Percentiles rank a stretch among this genome's conserved stretches.
These are phyloP conservation scores for Ceratotherium simum DNA, from an alignment of 2,113 vertebrate species.

Conservation along the genomic window DNA sequence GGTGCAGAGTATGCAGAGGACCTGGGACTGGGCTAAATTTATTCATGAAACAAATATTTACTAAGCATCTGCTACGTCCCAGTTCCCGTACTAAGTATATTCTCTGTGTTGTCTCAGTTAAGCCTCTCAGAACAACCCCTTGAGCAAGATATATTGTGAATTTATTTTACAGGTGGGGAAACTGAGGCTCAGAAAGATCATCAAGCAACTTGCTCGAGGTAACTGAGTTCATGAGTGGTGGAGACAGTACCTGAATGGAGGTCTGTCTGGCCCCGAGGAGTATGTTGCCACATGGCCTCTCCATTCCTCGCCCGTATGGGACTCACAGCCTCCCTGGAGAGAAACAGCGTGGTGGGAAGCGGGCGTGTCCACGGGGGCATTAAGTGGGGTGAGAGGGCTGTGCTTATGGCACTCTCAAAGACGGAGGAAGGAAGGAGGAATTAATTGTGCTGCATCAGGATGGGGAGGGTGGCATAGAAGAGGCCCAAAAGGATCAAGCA, in stretches of 20 bases:
- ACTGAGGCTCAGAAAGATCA: neutral
- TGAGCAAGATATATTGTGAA: rapidly evolving
- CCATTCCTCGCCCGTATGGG: rapidly evolving
- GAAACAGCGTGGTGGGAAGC: too few relatives aligned
- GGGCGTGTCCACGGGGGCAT: rapidly evolving
- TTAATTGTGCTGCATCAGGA: rapidly evolving
- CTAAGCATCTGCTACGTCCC: neutral
- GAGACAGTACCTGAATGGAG: too few relatives aligned
- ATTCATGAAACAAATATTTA: rapidly evolving
- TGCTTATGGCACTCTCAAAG: neutral
- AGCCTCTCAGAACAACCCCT: neutral
- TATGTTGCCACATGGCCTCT: too few relatives aligned
- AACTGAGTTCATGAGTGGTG: rapidly evolving
- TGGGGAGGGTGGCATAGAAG: too few relatives aligned
- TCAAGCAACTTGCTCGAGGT: rapidly evolving
- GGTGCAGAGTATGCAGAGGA: neutral
- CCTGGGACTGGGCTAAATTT: too few relatives aligned
- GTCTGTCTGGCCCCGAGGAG: neutral
- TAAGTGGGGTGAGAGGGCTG: rapidly evolving
- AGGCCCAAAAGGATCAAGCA: neutral
- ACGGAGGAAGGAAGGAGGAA: neutral
- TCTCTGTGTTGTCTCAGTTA: rapidly evolving
- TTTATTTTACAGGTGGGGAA: neutral
- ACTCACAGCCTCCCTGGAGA: neutral
- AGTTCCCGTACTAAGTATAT: neutral